Evolutionary conservation across 2,888 invertebrate genomes (phyloP).

Genomic region (Branchinecta sandiegonensis): DNA sequence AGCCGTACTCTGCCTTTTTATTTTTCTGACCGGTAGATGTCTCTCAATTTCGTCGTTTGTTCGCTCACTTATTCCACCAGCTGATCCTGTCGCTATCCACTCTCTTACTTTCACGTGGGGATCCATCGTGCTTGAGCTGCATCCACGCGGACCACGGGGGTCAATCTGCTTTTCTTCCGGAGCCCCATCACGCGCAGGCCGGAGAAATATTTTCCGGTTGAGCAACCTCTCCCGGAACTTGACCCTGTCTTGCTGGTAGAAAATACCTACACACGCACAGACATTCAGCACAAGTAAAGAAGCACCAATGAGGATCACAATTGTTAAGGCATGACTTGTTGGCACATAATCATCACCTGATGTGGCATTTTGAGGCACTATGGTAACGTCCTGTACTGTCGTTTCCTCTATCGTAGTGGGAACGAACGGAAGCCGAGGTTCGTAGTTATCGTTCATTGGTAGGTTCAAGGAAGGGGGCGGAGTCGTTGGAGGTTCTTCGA

Average conservation of each 20-base stretch:
- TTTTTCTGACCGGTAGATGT: not conserved
- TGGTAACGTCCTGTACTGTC: not conserved
- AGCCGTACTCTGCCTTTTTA: slow-evolving; percentile 10
- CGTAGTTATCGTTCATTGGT: not conserved
- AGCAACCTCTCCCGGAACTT: slow-evolving; percentile 23
- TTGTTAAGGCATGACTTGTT: slow-evolving; percentile 31
- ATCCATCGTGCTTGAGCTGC: slow-evolving; percentile 62
- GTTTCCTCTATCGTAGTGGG: not conserved
- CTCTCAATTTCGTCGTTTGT: slow-evolving; percentile 13
- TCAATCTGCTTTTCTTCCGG: slow-evolving; percentile 37
- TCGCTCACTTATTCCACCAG: not conserved
- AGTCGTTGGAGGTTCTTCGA: not conserved
- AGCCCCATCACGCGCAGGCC: slow-evolving; percentile 33
- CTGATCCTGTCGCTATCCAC: slow-evolving; percentile 64
- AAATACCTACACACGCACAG: slow-evolving; percentile 50
- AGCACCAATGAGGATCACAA: slow-evolving; percentile 43
- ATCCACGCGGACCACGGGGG: slow-evolving; percentile 24
- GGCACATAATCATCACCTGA: not conserved
- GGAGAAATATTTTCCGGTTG: slow-evolving; percentile 19
- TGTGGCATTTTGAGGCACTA: not conserved
- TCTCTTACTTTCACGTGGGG: slow-evolving; percentile 71
- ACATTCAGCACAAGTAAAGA: slow-evolving; percentile 58
- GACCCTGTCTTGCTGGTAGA: slow-evolving; percentile 40
- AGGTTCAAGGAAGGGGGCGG: not conserved
- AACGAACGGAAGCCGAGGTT: not conserved